phyloP scores from a whole-genome alignment of 2,888 invertebrate species.

The Zeuzera pyrina region DNA sequence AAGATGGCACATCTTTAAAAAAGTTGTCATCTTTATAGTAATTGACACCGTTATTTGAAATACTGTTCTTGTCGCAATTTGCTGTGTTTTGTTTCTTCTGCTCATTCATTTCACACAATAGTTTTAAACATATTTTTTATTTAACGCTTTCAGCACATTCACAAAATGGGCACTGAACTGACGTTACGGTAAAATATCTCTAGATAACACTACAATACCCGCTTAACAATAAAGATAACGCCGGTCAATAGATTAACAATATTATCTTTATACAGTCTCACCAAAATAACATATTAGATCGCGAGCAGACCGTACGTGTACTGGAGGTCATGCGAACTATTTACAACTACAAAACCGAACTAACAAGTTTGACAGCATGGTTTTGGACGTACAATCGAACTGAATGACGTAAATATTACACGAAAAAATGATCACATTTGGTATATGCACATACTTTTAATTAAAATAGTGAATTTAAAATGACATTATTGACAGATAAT shows the following conservation, averaged over 20 bases:
- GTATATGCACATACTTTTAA: no score
- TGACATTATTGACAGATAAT: no score
- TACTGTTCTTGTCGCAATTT: constrained; percentile 7
- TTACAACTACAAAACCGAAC: constrained; percentile 57
- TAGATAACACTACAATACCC: constrained; percentile 45
- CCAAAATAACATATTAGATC: neutral
- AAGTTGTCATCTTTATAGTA: constrained; percentile 46
- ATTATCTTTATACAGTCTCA: constrained; percentile 2
- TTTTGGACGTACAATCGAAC: constrained; percentile 28
- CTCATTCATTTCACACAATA: constrained; percentile 27
- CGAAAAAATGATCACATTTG: no score
- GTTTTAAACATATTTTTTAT: constrained; percentile 22
- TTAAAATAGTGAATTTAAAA: no score
- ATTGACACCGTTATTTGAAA: constrained; percentile 1
- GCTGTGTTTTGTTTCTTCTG: constrained; percentile 18
- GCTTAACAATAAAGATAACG: constrained; percentile 22
- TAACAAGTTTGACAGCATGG: constrained; percentile 43
- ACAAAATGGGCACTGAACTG: constrained; percentile 31
- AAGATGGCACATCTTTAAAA: constrained; percentile 47
- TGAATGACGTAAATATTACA: constrained; percentile 48
- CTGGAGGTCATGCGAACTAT: constrained; percentile 47
- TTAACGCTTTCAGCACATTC: constrained; percentile 21
- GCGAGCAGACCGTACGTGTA: constrained; percentile 30
- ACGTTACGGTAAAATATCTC: constrained; percentile 29
- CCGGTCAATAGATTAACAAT: neutral